Base-by-base conservation (phyloP, 2,888 invertebrate species). In the Chalcosyrphus nemorum region DNA sequence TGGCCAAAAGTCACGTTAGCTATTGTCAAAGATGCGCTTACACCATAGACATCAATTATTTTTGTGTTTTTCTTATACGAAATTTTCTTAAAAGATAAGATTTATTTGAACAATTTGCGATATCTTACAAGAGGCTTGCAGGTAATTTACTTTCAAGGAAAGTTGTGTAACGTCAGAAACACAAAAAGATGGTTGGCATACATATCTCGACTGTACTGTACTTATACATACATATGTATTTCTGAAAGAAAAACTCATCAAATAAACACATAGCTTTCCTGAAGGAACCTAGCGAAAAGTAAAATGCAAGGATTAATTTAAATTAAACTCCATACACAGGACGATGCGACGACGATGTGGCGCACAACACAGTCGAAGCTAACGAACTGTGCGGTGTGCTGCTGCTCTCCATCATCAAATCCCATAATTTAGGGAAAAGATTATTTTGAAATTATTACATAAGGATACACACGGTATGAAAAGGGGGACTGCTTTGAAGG, bases 1-100 rank as follows among this genome's bases (percentile, higher is more conserved):
- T 75, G 70, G 75, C 80, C 74, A 75, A 80, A 80, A 70, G 84
- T 84, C 84, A 84, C 84, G 84, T 80, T 80, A 84, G 19, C 84
- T 80, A 84, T 84, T 84, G 80, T 84, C 84, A 65, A 80, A 66
- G 74, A 61, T 24, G 11, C 24, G 9, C 17, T 63, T 70, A 72
- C 32, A 13, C 24, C 27, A n/a, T 24, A 38, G 5, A 70, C 24
- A 4, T 24, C 4, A 70, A 77, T 77, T 66, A 63, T 11, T 63
- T 63, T 32, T 68, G 24, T 56, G 11, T 32, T 43, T 54, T 61
- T 35, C 29, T 32, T 43, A 32, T 11, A 7, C 15, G 13, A 19
- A 27, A 43, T 54, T 43, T 54, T 47, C 57, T 47, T 21, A 9
- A 32, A 32, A 32, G 57, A 70, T 70, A 70, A 70, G 54, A 63